Evolutionary conservation across 2,888 invertebrate species (phyloP), one percentile per base, ranked within the genome.

Genomic region (Rhynchonema sp.): DNA sequence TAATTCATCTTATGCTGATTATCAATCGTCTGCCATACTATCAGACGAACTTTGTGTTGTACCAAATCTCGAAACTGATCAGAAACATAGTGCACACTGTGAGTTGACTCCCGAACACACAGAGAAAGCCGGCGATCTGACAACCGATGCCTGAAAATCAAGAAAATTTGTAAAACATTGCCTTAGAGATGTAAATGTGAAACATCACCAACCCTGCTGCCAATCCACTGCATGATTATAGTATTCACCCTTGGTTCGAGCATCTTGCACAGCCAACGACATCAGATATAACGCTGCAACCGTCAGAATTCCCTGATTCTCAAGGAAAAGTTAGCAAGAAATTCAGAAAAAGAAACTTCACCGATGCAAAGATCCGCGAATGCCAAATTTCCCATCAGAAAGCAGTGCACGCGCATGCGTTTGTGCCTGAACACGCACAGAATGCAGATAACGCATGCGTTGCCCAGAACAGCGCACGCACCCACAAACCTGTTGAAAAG

Each of bases 281-380:
- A 90, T 91, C 59, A 90, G 78, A 74, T 89, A 90, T 1, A 86
- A 71, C 0, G 87, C 75, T 67, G 46, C 30, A 64, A 28, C 20
- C 25, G 27, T 38, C 13, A 13, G 20, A 38, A 46, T 72, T 30
- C 17, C 22, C 22, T 13, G n/a, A 17, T 46, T 46, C 22, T 52
- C 6, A 6, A 60, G 55, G 54, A 2, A 28, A 53, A 60, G n/a
- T 38, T 17, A 26, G 23, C 22, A 38, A 46, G 22, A 57, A 25
- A 55, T 27, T 55, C 9, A 26, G 55, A 26, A 1, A 30, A 6
- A 25, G 13, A 9, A 59, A 20, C 46, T 56, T 23, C 38, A 65
- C 92, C 94, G 89, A 96, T 94, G 75, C 88, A 88, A 76, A 96
- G 87, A 78, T 96, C 94, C 0, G 94, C 92, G 0, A 90, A 86